Conservation (phyloP, 2,888 invertebrate genomes). For the Tuta absoluta region DNA sequence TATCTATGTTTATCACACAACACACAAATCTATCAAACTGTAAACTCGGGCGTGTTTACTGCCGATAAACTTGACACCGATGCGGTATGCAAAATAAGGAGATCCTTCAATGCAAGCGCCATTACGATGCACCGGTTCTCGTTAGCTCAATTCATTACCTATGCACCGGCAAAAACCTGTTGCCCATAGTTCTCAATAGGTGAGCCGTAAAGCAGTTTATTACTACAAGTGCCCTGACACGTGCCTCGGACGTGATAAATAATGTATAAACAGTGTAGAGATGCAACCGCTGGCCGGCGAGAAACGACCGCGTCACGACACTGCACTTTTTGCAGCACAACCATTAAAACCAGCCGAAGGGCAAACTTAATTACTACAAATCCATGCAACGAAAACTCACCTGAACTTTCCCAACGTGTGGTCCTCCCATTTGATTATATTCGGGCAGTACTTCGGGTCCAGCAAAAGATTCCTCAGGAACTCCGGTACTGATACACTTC, state of each 20-base stretch:
- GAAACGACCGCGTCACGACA: constrained; percentile 54
- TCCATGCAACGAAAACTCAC: constrained; percentile 51
- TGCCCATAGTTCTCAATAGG: constrained; percentile 46
- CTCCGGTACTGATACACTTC: constrained; percentile 87
- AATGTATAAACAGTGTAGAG: constrained; percentile 52
- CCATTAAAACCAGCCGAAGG: constrained; percentile 24
- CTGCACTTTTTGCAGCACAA: constrained; percentile 42
- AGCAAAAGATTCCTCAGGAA: constrained; percentile 91
- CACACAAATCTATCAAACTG: constrained; percentile 14
- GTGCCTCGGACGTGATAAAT: constrained; percentile 64
- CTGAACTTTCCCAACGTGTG: constrained; percentile 90
- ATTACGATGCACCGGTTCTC: not conserved
- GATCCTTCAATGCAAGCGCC: constrained; percentile 29
- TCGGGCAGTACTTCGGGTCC: constrained; percentile 88
- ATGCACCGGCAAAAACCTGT: constrained; percentile 38
- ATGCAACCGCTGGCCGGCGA: constrained; percentile 43
- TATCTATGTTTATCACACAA: constrained; percentile 4
- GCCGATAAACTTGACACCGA: constrained; percentile 37
- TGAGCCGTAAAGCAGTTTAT: constrained; percentile 58
- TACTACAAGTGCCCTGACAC: constrained; percentile 54
- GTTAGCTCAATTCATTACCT: constrained; percentile 46
- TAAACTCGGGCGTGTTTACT: constrained; percentile 11
- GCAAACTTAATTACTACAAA: constrained; percentile 27
- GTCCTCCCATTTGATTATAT: constrained; percentile 94
- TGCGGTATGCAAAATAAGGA: constrained; percentile 30